phyloP scores from a whole-genome alignment of 1,140 invertebrate genomes.

The Heliconius congener region DNA sequence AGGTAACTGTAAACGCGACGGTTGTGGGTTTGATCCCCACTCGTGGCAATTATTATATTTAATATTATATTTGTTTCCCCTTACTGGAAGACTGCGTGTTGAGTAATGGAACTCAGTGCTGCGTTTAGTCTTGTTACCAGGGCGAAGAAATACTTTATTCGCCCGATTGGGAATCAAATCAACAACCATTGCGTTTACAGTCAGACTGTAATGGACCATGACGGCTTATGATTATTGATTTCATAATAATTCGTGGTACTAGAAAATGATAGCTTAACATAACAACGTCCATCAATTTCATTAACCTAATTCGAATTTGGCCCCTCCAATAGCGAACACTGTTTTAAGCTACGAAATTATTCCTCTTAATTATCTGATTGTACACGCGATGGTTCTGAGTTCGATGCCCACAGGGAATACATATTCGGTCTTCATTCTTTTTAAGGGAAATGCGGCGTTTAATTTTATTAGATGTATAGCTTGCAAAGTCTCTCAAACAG shows the following conservation, averaged over 20 bases:
- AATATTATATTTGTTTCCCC: too few species aligned
- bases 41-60: too few species aligned
- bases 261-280: constrained; percentile 20
- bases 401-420: neutral
- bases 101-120: too few species aligned
- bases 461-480: neutral
- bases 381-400: neutral
- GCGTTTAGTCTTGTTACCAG: too few species aligned
- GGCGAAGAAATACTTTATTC: too few species aligned
- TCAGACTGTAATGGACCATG: neutral
- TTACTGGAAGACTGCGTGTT: too few species aligned
- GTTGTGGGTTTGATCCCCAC: too few species aligned
- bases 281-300: constrained; percentile 10
- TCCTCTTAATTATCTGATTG: neutral
- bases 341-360: neutral
- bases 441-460: neutral
- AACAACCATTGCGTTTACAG: neutral
- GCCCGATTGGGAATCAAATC: neutral
- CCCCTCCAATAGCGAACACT: constrained; percentile 2
- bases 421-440: neutral
- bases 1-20: neutral
- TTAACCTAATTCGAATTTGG: constrained; percentile 27
- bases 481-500: too few species aligned
- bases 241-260: too few species aligned
- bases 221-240: too few species aligned